Evolutionary conservation across 2,113 vertebrate genomes (phyloP), one percentile per base, ranked within the genome.

Genomic region (Centropus bengalensis): DNA sequence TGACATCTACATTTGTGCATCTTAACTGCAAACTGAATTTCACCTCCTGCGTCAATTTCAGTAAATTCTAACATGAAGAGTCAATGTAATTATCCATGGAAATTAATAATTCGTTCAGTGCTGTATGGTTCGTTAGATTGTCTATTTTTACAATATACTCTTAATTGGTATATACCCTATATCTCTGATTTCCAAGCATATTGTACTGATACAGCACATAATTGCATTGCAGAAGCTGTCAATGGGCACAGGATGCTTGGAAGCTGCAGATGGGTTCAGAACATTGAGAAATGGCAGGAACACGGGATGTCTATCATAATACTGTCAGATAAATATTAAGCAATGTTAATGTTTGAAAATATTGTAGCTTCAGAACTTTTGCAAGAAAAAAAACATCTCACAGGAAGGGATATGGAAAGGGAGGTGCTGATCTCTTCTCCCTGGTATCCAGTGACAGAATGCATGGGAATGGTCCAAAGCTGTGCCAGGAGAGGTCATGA

Each of bases 81-180:
- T 45, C 63, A 71, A 42, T 59, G 22, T 27, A 91, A 85, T 88
- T 68, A 85, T 17, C 45, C 82, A 58, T 32, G 30, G 30, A 88
- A 94, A 89, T 82, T 12, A 82, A 64, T 80, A 89, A 85, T 80
- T 56, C n/a, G 88, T 76, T 89, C 62, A 82, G 44, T 66, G 30
- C 12, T n/a, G 9, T 28, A 80, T 6, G 23, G 47, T 70, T 89
- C 80, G 13, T 54, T 59, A 73, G 59, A 80, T 27, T 79, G 45
- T 26, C 63, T 85, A 38, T 45, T 95, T 89, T 82, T 79, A 76
- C 26, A 88, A 59, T 38, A 85, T 19, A 66, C 9, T 75, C 11
- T 21, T 95, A 68, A 85, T 91, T 89, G 18, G 45, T 77, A 42
- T 81, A 49, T 1, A 36, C 28, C 12, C 45, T 66, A 54, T 14